Base-by-base conservation (phyloP, 2,113 vertebrate species). In the Hepsetus odoe region DNA sequence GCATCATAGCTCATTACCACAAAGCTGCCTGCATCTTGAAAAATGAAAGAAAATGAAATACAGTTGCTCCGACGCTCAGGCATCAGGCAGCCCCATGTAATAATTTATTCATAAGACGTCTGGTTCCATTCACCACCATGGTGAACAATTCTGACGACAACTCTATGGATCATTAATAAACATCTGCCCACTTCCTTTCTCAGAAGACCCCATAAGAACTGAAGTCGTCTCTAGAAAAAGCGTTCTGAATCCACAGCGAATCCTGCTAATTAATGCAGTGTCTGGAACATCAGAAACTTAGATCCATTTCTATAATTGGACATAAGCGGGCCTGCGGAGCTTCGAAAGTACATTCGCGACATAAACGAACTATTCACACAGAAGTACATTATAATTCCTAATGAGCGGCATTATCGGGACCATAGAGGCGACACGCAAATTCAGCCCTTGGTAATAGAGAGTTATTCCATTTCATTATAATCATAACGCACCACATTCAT, bases 301-400 rank as follows among this genome's bases (percentile, higher is more conserved):
- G 24, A 24, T 69, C 28, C 40, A 32, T 20, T 28, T 49, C 14
- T 30, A 51, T 69, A 69, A 69, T 69, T 69, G 44, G 18, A 49
- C 14, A 2, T 10, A n/a, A 22, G 65, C 38, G 20, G 13, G n/a
- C 9, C 35, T 26, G 24, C 33, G 26, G 53, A 61, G 30, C 18
- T 38, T 61, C 24, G 30, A 59, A 53, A 61, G 59, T 44, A 35
- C 55, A 59, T 28, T 59, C 32, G n/a, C 26, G 68, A 71, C 44
- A 55, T 55, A 71, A 71, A 71, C 26, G 20, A 71, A 71, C 28
- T 49, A 59, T 73, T 73, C 71, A 61, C 35, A 30, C 55, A 42
- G n/a, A n/a, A 73, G 71, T 46, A n/a, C 71, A 73, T 61, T 73
- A 30, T 30, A 44, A 73, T 73, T 61, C n/a, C 55, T 59, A 61